Evolutionary conservation across 2,113 vertebrate species (phyloP), one percentile per base, ranked within the genome.

Genomic region (Dipodomys stephensi): DNA sequence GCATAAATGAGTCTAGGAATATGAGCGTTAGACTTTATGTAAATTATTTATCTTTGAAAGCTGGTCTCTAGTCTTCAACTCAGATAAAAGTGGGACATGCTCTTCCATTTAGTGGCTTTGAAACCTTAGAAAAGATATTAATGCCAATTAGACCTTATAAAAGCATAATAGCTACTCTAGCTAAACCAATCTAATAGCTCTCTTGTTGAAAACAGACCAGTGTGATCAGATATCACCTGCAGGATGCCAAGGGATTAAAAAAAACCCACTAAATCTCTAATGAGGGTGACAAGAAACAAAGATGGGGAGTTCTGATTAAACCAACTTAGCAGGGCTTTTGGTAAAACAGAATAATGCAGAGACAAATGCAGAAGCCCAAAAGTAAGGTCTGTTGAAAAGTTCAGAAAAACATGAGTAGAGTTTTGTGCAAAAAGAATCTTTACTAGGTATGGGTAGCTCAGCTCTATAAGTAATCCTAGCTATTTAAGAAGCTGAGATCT

Each of bases 111-210:
- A 35, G 15, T 19, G 35, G 27, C 27, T 84, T 18, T 73, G 20
- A 53, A 39, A 91, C 35, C 77, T 84, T 60, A 15, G 84, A 46
- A 81, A 91, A 64, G 18, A 62, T 23, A 89, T 46, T 82, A 81
- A 88, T 23, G 60, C 44, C 57, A 62, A 57, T 22, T 7, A 76
- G 46, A 86, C 62, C 44, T 93, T 71, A 28, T 16, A 11, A 39
- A 6, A 4, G 13, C 4, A 20, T 57, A 80, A n/a, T 27, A n/a
- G 13, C 7, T 62, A 22, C 35, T 32, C 35, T 39, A 23, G 76
- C 25, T 64, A 71, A 62, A 69, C 23, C 49, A 30, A 28, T 2
- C 30, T n/a, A 44, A n/a, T 27, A 46, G 35, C 20, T 71, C 16
- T 73, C 53, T 73, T 46, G 39, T n/a, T 74, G 68, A 87, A 74